Conservation (phyloP, 2,888 invertebrate species). For the Idaea dimidiata region DNA sequence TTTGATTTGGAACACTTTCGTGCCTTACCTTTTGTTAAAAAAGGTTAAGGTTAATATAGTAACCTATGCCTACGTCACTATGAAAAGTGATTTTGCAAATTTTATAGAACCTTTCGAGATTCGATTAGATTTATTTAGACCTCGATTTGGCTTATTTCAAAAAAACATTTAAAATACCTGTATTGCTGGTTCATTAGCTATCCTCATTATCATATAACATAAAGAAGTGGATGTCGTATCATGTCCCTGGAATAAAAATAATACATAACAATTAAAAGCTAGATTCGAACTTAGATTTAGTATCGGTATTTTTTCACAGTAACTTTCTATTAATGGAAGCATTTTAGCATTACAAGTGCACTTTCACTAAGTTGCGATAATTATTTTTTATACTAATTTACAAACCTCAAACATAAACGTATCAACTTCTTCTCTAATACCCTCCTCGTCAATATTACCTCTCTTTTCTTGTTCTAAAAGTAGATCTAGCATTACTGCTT, state of each 20-base stretch:
- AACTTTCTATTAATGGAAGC: too few relatives aligned
- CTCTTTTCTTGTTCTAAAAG: slow-evolving; percentile 76
- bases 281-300: too few relatives aligned
- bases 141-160: too few relatives aligned
- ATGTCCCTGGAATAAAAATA: neutral
- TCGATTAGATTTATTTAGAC: neutral
- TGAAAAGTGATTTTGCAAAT: too few relatives aligned
- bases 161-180: neutral
- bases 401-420: slow-evolving; percentile 84
- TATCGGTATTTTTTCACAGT: too few relatives aligned
- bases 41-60: too few relatives aligned
- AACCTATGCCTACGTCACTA: too few relatives aligned
- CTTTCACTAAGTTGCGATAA: neutral
- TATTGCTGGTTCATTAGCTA: neutral
- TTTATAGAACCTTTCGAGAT: neutral
- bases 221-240: neutral
- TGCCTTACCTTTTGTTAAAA: too few relatives aligned
- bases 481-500: slow-evolving; percentile 81
- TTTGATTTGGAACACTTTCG: neutral
- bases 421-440: slow-evolving; percentile 83
- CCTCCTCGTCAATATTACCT: slow-evolving; percentile 75
- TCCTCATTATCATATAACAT: neutral
- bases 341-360: too few relatives aligned
- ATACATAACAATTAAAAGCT: neutral
- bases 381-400: neutral